A percentile compares a stretch with the other conserved stretches of the same genome.
These are phyloP conservation scores for Parauchenoglanis ngamensis DNA, from an alignment of 2,797 vertebrate species.

Conservation along the genomic window DNA sequence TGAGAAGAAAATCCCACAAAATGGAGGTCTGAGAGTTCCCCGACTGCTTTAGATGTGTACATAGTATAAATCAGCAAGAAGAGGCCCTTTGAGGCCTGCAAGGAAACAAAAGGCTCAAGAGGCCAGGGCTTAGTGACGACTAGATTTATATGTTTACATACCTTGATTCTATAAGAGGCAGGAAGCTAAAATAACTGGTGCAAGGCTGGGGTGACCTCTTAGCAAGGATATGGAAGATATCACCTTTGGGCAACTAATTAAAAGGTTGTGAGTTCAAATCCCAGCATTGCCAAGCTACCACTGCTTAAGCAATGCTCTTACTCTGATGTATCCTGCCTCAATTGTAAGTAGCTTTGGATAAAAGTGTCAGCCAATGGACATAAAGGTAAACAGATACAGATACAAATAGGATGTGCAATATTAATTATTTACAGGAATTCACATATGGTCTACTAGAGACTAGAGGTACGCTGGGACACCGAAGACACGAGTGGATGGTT, in stretches of 20 bases:
- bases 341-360: not conserved
- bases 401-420: not conserved
- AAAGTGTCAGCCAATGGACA: not conserved
- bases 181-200: not conserved
- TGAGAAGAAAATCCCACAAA: not conserved
- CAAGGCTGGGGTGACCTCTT: not conserved
- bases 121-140: not conserved
- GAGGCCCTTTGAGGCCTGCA: not conserved
- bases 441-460: not conserved
- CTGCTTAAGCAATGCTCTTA: not conserved
- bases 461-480: not conserved
- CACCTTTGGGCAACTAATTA: not conserved
- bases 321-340: not conserved
- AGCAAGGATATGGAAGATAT: not conserved
- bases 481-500: not conserved
- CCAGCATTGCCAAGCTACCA: not conserved
- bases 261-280: conserved; percentile 1
- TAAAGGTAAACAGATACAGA: not conserved
- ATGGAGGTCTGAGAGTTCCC: not conserved
- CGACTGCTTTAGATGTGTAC: not conserved
- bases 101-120: not conserved
- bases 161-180: not conserved
- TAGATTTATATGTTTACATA: not conserved
- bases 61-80: not conserved
- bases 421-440: not conserved